Evolutionary conservation across 2,797 vertebrate genomes (phyloP).

Genomic region (Megalops cyprinoides): DNA sequence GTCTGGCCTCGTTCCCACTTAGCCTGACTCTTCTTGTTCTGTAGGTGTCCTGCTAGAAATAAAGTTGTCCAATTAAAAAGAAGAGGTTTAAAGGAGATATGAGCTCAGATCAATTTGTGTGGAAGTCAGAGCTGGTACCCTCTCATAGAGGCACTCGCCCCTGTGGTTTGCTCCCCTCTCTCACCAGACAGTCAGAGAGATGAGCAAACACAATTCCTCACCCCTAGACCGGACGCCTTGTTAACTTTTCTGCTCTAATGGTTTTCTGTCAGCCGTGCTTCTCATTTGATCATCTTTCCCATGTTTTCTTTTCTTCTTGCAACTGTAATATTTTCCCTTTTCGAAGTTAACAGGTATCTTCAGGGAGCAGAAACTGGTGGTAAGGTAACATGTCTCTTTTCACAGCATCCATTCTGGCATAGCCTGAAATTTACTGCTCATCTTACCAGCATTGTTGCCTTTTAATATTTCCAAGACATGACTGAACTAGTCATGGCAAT

Average conservation of each 20-base stretch:
- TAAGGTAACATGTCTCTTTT: not conserved
- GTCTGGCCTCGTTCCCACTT: slow-evolving; percentile 1
- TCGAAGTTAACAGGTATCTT: not conserved
- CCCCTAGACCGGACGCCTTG: slow-evolving; percentile 70
- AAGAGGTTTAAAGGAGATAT: slow-evolving; percentile 7
- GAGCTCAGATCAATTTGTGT: slow-evolving; percentile 16
- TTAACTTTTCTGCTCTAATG: slow-evolving; percentile 67
- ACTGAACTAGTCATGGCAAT: not conserved
- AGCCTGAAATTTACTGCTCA: not conserved
- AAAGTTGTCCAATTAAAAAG: slow-evolving; percentile 32
- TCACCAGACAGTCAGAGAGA: slow-evolving; percentile 56
- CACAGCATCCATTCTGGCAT: not conserved
- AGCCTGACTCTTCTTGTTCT: slow-evolving; percentile 29
- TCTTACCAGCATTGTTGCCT: not conserved
- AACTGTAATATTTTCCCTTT: not conserved
- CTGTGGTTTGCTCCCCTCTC: slow-evolving; percentile 16
- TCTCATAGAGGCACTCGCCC: not conserved
- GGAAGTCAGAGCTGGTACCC: not conserved
- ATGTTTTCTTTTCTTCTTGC: not conserved
- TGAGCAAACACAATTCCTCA: slow-evolving; percentile 61
- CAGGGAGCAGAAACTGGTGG: not conserved
- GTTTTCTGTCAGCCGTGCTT: slow-evolving; percentile 49
- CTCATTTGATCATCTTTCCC: slow-evolving; percentile 8
- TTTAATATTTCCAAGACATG: not conserved
- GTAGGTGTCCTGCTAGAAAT: slow-evolving; percentile 14